phyloP scores from a whole-genome alignment of 2,888 invertebrate genomes.

The Tethea ocularis region DNA sequence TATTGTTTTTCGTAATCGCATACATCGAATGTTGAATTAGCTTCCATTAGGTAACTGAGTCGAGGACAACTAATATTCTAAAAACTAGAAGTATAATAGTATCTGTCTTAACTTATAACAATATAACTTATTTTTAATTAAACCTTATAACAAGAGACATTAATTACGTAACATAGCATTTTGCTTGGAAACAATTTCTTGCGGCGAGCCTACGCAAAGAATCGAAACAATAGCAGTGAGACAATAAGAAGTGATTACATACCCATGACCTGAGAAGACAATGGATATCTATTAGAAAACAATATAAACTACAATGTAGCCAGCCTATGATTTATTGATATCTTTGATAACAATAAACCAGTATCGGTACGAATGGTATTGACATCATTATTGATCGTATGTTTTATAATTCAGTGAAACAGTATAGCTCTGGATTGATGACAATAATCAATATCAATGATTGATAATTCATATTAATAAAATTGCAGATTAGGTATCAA shows the following conservation, averaged over 20 bases:
- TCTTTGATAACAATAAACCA: conserved; percentile 37
- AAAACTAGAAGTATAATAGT: neutral
- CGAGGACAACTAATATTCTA: neutral
- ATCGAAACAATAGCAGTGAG: conserved; percentile 35
- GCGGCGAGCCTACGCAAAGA: conserved; percentile 29
- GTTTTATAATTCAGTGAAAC: conserved; percentile 32
- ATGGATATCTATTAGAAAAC: conserved; percentile 55
- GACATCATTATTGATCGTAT: conserved; percentile 51
- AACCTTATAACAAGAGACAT: conserved; percentile 3
- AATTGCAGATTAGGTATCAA: neutral
- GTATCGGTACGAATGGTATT: conserved; percentile 41
- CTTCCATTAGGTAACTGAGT: too few species aligned
- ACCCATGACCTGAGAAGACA: conserved; percentile 43
- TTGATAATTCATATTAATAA: too few species aligned
- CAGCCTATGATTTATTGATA: conserved; percentile 56
- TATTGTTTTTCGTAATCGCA: too few species aligned
- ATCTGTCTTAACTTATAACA: neutral
- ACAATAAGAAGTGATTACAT: conserved; percentile 45
- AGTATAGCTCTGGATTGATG: conserved; percentile 5
- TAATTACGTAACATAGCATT: conserved; percentile 1
- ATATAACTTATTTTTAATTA: neutral
- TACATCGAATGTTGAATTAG: too few species aligned
- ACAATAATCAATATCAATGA: neutral
- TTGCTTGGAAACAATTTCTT: conserved; percentile 18
- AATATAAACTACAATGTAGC: conserved; percentile 43